Conservation (phyloP, 2,888 invertebrate species). For the Eristalinus aeneus region DNA sequence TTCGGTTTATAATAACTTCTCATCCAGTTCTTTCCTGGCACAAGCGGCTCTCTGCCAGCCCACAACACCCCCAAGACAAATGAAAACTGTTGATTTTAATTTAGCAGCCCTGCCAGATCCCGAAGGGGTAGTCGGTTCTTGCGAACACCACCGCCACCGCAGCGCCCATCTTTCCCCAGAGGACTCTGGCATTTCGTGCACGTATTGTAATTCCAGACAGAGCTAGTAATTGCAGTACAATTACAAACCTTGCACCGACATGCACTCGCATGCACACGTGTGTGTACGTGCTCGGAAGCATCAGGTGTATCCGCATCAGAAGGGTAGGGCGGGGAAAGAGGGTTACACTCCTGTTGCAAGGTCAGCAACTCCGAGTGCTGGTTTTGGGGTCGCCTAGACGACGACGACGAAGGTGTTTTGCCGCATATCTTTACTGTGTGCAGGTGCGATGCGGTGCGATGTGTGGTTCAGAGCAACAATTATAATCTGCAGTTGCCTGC, state of each 20-base stretch:
- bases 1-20: background rate
- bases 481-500: conserved; percentile 66
- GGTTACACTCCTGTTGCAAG: conserved; percentile 48
- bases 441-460: conserved; percentile 2
- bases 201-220: conserved; percentile 67
- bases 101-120: conserved; percentile 22
- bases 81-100: conserved; percentile 69
- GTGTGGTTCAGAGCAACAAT: conserved; percentile 56
- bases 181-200: conserved; percentile 58
- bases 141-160: conserved; percentile 7
- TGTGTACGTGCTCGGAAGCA: conserved; percentile 59
- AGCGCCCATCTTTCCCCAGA: background rate
- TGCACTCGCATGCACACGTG: conserved; percentile 15
- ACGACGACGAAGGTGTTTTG: conserved; percentile 37
- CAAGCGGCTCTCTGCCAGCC: background rate
- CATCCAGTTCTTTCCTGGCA: background rate
- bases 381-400: background rate
- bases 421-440: conserved; percentile 41
- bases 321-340: background rate
- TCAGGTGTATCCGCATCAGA: conserved; percentile 64
- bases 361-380: conserved; percentile 51
- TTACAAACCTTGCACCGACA: conserved; percentile 51
- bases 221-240: conserved; percentile 70
- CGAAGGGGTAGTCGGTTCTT: conserved; percentile 24
- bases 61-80: conserved; percentile 28